Evolutionary conservation across 1,140 invertebrate species (phyloP), one percentile per base, ranked within the genome.

Genomic region (Cydia pomonella): DNA sequence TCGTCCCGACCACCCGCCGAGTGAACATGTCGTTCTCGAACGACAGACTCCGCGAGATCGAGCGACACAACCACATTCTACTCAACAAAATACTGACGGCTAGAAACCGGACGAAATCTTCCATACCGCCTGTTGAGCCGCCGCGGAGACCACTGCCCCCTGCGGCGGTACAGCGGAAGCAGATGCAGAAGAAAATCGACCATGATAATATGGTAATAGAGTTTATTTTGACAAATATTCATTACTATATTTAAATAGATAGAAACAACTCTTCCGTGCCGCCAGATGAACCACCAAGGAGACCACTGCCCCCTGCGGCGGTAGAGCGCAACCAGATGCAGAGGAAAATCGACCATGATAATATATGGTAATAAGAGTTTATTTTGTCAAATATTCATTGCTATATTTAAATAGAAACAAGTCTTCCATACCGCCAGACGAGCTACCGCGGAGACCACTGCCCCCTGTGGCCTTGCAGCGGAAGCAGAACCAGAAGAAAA

Each of bases 11-110:
- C 59, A 87, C 86, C 1, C 80, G 88, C 4, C 83, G 91, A 3
- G 84, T 93, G 23, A 93, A 93, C 77, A 93, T 93, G 93, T 93
- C 93, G 0, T 93, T 93, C 72, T 87, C 92, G 0, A 93, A 93
- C 74, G 92, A 93, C n/a, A 83, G 93, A 7, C 79, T 92, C 3
- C 85, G 90, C 1, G 92, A 93, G 63, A 93, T 93, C 5, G 92
- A 93, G 59, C 81, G 93, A 25, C 90, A 93, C 75, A 93, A 93
- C 72, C 88, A 93, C 75, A 93, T 93, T 5, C 79, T 93, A 0
- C 80, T 93, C 29, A 90, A 87, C 66, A 93, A 93, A 79, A 93
- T 93, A 12, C 72, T 93, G 12, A 88, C 87, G 27, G 90, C 90
- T 0, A 82, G 89, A 1, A 91, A 90, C 73, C 80, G 76, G 0